phyloP scores from a whole-genome alignment of 2,888 invertebrate species.

The Gerris lacustris region DNA sequence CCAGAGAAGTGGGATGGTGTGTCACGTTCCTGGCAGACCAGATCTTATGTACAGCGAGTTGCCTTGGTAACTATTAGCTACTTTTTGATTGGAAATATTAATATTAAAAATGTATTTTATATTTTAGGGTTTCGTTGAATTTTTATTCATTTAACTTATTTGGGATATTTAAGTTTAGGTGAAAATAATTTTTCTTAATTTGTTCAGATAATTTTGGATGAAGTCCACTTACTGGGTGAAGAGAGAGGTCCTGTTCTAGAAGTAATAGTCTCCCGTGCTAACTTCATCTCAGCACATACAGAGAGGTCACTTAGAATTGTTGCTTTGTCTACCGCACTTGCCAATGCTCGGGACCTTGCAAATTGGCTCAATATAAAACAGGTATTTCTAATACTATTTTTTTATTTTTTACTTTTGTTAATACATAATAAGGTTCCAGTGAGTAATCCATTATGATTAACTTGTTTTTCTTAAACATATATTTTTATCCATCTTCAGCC shows the following conservation, averaged over 20 bases:
- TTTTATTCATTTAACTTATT: no score
- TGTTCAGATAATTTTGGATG: neutral
- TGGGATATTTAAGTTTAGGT: no score
- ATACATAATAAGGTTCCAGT: neutral
- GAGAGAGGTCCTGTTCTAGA: slow-evolving; percentile 83
- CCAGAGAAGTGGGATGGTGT: slow-evolving; percentile 99
- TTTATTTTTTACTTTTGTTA: neutral
- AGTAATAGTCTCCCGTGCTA: slow-evolving; percentile 94
- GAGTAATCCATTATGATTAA: neutral
- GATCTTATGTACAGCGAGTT: slow-evolving; percentile 85
- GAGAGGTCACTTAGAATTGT: slow-evolving; percentile 71
- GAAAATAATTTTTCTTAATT: no score
- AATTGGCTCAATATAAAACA: slow-evolving; percentile 84
- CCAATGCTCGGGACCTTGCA: slow-evolving; percentile 92
- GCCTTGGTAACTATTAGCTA: slow-evolving; percentile 51
- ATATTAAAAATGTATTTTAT: no score
- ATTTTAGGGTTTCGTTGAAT: no score
- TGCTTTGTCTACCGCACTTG: slow-evolving; percentile 92
- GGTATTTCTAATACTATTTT: slow-evolving; percentile 25
- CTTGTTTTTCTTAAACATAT: no score
- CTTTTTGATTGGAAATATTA: no score
- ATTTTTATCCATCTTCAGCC: no score
- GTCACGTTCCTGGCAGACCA: slow-evolving; percentile 93
- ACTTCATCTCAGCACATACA: slow-evolving; percentile 87
- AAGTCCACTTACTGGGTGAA: slow-evolving; percentile 85